Evolutionary conservation across 2,113 vertebrate genomes (phyloP), one percentile per base, ranked within the genome.

Genomic region (Cyphomyrus discorhynchus): DNA sequence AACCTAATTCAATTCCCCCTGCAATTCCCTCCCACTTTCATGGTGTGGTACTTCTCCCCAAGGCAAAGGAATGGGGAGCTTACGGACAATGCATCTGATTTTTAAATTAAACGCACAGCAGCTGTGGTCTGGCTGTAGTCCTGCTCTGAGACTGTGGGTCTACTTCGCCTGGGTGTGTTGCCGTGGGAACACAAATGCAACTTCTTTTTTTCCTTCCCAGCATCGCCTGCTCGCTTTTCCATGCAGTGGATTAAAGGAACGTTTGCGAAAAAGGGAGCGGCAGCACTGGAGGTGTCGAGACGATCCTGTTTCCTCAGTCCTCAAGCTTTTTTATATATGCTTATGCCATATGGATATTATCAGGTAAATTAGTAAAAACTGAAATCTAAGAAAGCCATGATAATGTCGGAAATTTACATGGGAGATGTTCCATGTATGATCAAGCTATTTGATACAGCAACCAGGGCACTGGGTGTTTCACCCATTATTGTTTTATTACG

Each of bases 1-100:
- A 93, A 90, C 91, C 93, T 94, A 91, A 93, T 95, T 94, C 91
- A 95, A 93, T 94, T 94, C 92, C 91, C 90, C 91, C 90, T 86
- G 91, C 88, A 91, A 91, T 92, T 88, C 87, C 90, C 88, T 87
- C 88, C 90, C 87, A 91, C 87, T 93, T 90, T 91, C 89, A 92
- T 89, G 92, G 92, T 93, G 87, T 70, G 88, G 88, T 46, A 91
- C 62, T 90, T 91, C 15, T 87, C 52, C 52, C 42, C 17, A 88
- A 90, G 17, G 89, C 58, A 80, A 70, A 84, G 62, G 56, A 19
- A 47, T 31, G 85, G 86, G 87, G 47, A 31, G 50, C 19, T 83
- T 88, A 84, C 1, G 45, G 45, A 83, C 35, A 52, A 77, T 47
- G 74, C 70, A 42, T 56, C 88, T 89, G 84, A 90, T 91, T 88